Percentiles rank a stretch among this genome's conserved stretches.
Evolutionary conservation across 1,140 invertebrate genomes (phyloP).

Genomic region (Calephelis virginiensis): DNA sequence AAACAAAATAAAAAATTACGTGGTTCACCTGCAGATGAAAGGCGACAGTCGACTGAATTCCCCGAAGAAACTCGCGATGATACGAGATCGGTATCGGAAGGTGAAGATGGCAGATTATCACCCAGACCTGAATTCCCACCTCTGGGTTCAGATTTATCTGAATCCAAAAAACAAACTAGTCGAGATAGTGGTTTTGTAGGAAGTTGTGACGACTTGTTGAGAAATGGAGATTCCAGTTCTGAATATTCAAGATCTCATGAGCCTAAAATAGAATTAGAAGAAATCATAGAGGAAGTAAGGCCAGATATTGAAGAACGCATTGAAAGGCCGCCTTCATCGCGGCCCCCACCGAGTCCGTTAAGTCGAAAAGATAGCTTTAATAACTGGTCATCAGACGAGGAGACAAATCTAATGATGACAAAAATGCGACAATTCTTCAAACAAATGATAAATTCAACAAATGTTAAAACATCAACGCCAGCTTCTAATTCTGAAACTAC

Average conservation of each 20-base stretch:
- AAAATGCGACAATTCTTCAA: conserved; percentile 96
- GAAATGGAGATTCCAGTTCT: conserved; percentile 80
- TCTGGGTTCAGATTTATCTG: conserved; percentile 75
- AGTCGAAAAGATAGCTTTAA: conserved; percentile 93
- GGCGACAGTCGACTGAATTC: conserved; percentile 65
- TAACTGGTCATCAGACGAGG: conserved; percentile 95
- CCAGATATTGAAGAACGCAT: conserved; percentile 68
- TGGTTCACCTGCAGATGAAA: conserved; percentile 79
- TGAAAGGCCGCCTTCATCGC: conserved; percentile 57
- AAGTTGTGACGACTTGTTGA: conserved; percentile 91
- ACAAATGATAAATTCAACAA: conserved; percentile 87
- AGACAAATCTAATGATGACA: conserved; percentile 96
- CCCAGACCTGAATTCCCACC: conserved; percentile 81
- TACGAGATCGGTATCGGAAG: conserved; percentile 82
- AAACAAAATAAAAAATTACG: conserved; percentile 84
- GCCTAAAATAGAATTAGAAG: conserved; percentile 79
- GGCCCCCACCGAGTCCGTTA: conserved; percentile 79
- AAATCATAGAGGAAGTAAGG: conserved; percentile 78
- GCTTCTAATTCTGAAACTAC: conserved; percentile 78
- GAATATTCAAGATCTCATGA: conserved; percentile 73
- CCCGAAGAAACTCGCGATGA: conserved; percentile 77
- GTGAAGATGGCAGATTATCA: conserved; percentile 81
- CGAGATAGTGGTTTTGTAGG: conserved; percentile 92
- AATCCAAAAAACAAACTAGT: conserved; percentile 86
- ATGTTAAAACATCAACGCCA: conserved; percentile 79